Percentiles rank a stretch among this genome's conserved stretches.
These are phyloP conservation scores for Adelphocoris suturalis DNA, from an alignment of 2,888 invertebrate genomes.

Conservation along the genomic window DNA sequence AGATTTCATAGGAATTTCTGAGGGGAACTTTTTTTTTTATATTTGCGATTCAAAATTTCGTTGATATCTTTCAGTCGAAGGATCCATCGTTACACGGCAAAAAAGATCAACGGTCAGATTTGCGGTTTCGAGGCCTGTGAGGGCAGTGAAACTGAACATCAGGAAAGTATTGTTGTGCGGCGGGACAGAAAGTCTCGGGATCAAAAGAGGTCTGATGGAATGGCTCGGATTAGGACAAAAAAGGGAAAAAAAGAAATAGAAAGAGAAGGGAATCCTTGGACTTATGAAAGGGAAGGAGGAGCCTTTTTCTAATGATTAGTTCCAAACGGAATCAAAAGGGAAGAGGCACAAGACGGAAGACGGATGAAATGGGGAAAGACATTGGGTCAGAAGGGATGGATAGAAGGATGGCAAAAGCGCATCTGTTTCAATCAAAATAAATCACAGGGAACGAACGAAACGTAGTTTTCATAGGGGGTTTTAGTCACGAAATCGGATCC, in stretches of 20 bases:
- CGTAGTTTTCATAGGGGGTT: not conserved
- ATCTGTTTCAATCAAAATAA: not conserved
- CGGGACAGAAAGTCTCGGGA: not conserved
- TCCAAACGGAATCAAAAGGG: not conserved
- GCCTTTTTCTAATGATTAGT: not conserved
- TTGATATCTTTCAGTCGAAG: too few relatives aligned
- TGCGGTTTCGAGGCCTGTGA: too few relatives aligned
- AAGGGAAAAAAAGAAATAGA: not conserved
- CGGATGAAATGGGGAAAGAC: not conserved
- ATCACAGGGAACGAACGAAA: not conserved
- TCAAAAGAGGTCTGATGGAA: slow-evolving; percentile 2
- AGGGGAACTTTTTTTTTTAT: too few relatives aligned
- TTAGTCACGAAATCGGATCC: too few relatives aligned
- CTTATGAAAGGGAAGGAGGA: not conserved
- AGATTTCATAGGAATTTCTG: too few relatives aligned
- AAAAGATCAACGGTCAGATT: too few relatives aligned
- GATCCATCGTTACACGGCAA: too few relatives aligned
- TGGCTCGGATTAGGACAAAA: not conserved
- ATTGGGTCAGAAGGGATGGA: not conserved
- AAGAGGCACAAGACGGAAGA: not conserved
- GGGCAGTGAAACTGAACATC: not conserved
- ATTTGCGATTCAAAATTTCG: too few relatives aligned
- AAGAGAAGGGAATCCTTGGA: not conserved
- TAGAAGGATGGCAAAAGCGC: not conserved
- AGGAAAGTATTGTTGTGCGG: not conserved